These are phyloP conservation scores for Mastacembelus armatus DNA, from an alignment of 2,797 vertebrate genomes.

Conservation along the genomic window DNA sequence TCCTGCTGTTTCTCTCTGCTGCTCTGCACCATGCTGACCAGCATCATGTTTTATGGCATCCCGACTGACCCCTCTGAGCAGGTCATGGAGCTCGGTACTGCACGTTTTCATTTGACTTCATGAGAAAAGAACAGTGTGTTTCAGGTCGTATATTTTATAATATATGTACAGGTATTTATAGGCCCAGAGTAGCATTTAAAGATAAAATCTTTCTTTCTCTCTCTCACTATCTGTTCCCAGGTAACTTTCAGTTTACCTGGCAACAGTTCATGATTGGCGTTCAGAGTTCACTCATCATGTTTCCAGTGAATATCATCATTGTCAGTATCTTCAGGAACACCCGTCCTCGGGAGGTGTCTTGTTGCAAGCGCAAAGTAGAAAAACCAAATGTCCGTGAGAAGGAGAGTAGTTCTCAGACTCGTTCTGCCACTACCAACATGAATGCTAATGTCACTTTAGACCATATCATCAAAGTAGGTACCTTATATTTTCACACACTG, in stretches of 20 bases:
- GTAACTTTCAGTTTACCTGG: conserved; percentile 91
- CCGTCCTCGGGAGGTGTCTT: conserved; percentile 58
- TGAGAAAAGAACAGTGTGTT: not conserved
- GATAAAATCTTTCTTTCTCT: too few relatives aligned
- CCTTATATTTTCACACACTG: not conserved
- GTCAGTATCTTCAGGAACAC: conserved; percentile 91
- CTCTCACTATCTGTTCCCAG: conserved; percentile 66
- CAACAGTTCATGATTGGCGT: conserved; percentile 94
- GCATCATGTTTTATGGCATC: conserved; percentile 95
- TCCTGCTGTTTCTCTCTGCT: conserved; percentile 95
- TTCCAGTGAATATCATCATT: conserved; percentile 94
- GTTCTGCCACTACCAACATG: conserved; percentile 41
- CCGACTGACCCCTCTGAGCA: conserved; percentile 91
- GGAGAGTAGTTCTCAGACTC: conserved; percentile 56
- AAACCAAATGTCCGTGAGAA: conserved; percentile 58
- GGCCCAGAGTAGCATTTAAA: too few relatives aligned
- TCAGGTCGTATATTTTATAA: too few relatives aligned
- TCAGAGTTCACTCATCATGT: conserved; percentile 95
- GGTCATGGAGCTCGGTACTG: conserved; percentile 92
- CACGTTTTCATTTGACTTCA: not conserved
- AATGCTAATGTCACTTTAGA: conserved; percentile 81
- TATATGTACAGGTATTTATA: too few relatives aligned
- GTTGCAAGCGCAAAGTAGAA: conserved; percentile 65
- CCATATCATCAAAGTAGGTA: conserved; percentile 83
- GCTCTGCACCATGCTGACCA: conserved; percentile 96